Evolutionary conservation across 2,888 invertebrate genomes (phyloP).

Genomic region (Tiphia femorata): DNA sequence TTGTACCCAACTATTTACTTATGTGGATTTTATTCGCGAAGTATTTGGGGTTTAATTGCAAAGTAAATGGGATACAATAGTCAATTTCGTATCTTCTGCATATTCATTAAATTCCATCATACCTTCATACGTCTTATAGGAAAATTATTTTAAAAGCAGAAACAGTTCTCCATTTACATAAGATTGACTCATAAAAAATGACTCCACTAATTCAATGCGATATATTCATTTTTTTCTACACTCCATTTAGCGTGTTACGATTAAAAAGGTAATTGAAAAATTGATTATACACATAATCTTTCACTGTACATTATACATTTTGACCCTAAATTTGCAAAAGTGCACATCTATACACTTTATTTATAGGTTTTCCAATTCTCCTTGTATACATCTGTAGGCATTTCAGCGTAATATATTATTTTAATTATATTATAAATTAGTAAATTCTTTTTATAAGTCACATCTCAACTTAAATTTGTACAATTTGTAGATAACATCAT

Average conservation of each 20-base stretch:
- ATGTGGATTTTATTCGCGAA: no score
- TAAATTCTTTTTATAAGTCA: constrained; percentile 51
- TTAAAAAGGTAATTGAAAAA: constrained; percentile 18
- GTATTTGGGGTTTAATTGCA: constrained; percentile 18
- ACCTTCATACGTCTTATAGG: no score
- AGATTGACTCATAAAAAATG: background rate
- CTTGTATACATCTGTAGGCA: constrained; percentile 26
- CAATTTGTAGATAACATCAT: constrained; percentile 55
- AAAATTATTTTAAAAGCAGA: no score
- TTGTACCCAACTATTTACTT: background rate
- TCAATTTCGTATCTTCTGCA: no score
- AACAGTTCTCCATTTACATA: background rate
- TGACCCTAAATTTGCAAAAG: constrained; percentile 25
- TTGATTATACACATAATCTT: constrained; percentile 30
- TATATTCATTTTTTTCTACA: constrained; percentile 16
- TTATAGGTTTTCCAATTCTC: constrained; percentile 5
- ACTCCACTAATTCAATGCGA: constrained; percentile 1
- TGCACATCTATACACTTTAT: constrained; percentile 10
- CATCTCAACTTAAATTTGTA: constrained; percentile 58
- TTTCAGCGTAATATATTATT: constrained; percentile 37
- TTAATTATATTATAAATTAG: constrained; percentile 49
- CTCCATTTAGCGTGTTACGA: constrained; percentile 2
- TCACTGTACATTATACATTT: constrained; percentile 31
- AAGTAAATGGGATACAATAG: no score
- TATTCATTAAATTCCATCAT: no score